Percentiles rank a stretch among this genome's conserved stretches.
These are phyloP conservation scores for Melanotaenia trifasciata DNA, from an alignment of 2,797 vertebrate genomes.

Conservation along the genomic window DNA sequence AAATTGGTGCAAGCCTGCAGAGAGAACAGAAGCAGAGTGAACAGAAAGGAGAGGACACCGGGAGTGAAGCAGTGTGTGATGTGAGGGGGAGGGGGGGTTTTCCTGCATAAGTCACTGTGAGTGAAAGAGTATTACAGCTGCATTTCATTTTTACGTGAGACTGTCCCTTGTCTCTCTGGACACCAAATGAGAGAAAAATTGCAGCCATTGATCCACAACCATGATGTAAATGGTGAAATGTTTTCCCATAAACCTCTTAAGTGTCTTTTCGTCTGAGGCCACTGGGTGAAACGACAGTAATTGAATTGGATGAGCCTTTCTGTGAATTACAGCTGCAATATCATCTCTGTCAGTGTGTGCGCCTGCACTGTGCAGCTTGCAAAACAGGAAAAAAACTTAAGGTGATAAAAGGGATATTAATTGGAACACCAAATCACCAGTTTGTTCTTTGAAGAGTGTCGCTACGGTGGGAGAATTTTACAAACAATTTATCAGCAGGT, in stretches of 20 bases:
- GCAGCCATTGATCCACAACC: conserved; percentile 72
- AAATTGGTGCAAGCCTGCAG: conserved; percentile 91
- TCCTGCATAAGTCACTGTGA: conserved; percentile 34
- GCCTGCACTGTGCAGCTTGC: background rate
- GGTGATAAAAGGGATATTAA: conserved; percentile 71
- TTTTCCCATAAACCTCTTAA: conserved; percentile 77
- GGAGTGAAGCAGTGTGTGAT: background rate
- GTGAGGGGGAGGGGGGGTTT: background rate
- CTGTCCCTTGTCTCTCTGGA: conserved; percentile 25
- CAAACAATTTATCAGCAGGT: conserved; percentile 64
- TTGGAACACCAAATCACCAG: conserved; percentile 75
- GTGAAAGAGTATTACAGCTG: conserved; percentile 48
- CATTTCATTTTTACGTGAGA: conserved; percentile 66
- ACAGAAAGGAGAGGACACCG: conserved; percentile 12
- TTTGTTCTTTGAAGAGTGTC: conserved; percentile 58
- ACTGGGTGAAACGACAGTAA: conserved; percentile 62
- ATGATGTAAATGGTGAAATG: conserved; percentile 73
- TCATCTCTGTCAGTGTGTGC: conserved; percentile 21
- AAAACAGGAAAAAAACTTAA: conserved; percentile 31
- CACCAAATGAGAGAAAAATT: conserved; percentile 67
- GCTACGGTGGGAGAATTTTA: conserved; percentile 47
- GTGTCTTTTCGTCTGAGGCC: conserved; percentile 63
- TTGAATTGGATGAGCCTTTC: conserved; percentile 73
- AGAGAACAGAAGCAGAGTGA: conserved; percentile 4
- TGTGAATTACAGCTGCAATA: conserved; percentile 78